Evolutionary conservation across 2,888 invertebrate species (phyloP).

Genomic region (Philopedon plagiatum): DNA sequence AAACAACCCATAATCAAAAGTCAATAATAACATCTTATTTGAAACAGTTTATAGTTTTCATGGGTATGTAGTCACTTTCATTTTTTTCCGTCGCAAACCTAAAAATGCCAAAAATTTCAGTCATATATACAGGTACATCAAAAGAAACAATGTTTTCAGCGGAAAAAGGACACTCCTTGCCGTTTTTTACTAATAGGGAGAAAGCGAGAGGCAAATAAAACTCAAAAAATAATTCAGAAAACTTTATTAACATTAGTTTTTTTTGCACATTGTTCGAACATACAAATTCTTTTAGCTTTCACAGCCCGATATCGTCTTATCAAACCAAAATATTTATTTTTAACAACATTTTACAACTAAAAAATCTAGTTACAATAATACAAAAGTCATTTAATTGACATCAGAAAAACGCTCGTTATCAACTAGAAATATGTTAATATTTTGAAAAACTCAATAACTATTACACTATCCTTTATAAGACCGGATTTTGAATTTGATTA

Average conservation of each 20-base stretch:
- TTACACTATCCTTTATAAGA: no score
- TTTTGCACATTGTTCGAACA: conserved; percentile 24
- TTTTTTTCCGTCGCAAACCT: conserved; percentile 66
- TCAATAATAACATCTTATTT: conserved; percentile 47
- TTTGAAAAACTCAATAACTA: background rate
- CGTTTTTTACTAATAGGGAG: conserved; percentile 44
- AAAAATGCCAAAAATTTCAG: conserved; percentile 54
- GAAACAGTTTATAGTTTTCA: conserved; percentile 65
- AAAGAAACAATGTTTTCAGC: background rate
- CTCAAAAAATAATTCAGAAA: conserved; percentile 55
- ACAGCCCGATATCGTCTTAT: conserved; percentile 43
- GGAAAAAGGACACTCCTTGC: conserved; percentile 53
- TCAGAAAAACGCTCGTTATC: no score
- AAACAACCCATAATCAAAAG: conserved; percentile 16
- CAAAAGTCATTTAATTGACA: conserved; percentile 3
- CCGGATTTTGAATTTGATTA: no score
- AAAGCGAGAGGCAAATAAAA: conserved; percentile 45
- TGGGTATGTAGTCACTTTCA: conserved; percentile 67
- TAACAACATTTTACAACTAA: conserved; percentile 25
- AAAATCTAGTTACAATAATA: conserved; percentile 5
- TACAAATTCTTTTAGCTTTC: conserved; percentile 45
- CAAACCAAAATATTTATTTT: conserved; percentile 32
- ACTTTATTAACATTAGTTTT: conserved; percentile 54
- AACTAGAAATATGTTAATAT: background rate
- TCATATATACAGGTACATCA: background rate